Base-by-base conservation (phyloP, 2,113 vertebrate species). In the Cochlearius cochlearius region DNA sequence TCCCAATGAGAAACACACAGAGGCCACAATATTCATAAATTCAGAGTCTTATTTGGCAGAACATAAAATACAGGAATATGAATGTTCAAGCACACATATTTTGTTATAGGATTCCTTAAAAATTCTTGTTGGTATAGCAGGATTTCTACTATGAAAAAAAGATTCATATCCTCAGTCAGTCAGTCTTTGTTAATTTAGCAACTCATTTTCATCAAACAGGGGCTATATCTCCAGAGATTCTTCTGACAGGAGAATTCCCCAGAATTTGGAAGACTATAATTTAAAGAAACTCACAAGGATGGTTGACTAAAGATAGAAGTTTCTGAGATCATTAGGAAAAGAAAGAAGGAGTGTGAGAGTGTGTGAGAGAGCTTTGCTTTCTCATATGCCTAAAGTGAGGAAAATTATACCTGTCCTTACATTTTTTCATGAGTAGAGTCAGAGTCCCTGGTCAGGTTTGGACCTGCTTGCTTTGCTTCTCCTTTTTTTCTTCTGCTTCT, bases 371-470 rank as follows among this genome's bases (percentile, higher is more conserved):
- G 9, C 22, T 73, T 62, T 41, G 27, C 7, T 90, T 49, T 67
- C 7, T 59, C 17, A 1, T n/a, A 18, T 34, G 30, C 63, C n/a
- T 45, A 63, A 49, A 72, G 3, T 8, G 29, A 67, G 15, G 2
- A 78, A 21, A 64, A 60, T 39, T 49, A 49, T 49, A 50, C 25
- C 29, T 64, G 25, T 59, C 27, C 43, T 77, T 45, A 59, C 1
- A 30, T 63, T 77, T 38, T 39, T 9, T 39, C 10, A 12, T 26
- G 30, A 58, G 12, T 56, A 18, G 10, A 71, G 22, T 14, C 7
- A 2, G 18, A 29, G 41, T 50, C 3, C 0, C 15, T 41, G 25
- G 2, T 41, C 25, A 19, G 5, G 6, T 41, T 58, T 68, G 25
- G n/a, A 64, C 22, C 49, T 80, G 10, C 15, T 84, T 73, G 6